Conservation (phyloP, 2,113 vertebrate species). For the Mustelus asterias region DNA sequence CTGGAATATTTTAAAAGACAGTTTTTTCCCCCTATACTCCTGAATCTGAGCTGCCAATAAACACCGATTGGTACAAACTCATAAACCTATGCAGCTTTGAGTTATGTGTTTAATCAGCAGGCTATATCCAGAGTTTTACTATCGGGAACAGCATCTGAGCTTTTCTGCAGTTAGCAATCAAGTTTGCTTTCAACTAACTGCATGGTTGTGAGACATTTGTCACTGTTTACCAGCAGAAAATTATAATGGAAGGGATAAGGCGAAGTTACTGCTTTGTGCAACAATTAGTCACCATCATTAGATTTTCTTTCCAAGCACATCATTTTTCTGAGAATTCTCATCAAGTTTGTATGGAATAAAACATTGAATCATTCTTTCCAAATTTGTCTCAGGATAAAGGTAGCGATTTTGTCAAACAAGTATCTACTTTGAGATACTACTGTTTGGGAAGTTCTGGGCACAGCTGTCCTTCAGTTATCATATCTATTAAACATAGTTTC, state of each 20-base stretch:
- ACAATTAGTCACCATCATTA: not conserved
- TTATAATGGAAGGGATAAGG: not conserved
- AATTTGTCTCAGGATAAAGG: not conserved
- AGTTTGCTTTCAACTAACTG: not conserved
- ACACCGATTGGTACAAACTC: not conserved
- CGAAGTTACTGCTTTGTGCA: not conserved
- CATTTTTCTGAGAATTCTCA: not conserved
- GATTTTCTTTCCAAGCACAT: not conserved
- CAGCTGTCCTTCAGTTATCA: not conserved
- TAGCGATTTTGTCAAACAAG: not conserved
- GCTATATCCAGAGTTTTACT: not conserved
- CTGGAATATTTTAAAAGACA: not conserved
- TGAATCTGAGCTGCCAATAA: not conserved
- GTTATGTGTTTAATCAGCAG: not conserved
- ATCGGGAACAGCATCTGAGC: not conserved
- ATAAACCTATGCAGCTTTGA: not conserved
- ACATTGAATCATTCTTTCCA: not conserved
- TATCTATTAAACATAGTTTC: too few species aligned
- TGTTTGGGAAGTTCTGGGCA: not conserved
- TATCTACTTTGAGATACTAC: not conserved
- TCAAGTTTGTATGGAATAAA: not conserved
- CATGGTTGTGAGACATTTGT: not conserved
- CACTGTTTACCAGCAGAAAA: not conserved
- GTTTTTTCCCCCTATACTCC: not conserved
- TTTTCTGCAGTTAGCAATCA: not conserved